A percentile compares a stretch with the other conserved stretches of the same genome.
Evolutionary conservation across 2,888 invertebrate genomes (phyloP).

Genomic region (Zhengitettix transpicula): DNA sequence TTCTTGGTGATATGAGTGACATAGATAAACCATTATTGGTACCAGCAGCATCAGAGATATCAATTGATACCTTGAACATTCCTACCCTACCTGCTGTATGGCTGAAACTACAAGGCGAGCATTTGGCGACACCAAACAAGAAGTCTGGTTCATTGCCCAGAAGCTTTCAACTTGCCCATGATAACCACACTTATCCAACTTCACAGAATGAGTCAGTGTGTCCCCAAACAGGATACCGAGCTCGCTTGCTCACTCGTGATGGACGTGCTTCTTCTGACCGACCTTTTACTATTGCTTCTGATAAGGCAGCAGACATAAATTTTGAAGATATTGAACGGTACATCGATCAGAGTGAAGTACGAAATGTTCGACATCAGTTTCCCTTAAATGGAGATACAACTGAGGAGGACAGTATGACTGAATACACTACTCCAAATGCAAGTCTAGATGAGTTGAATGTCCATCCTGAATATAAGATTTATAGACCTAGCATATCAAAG

Average conservation of each 20-base stretch:
- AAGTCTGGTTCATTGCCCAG: conserved; percentile 65
- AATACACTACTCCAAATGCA: conserved; percentile 25
- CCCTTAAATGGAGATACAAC: conserved; percentile 18
- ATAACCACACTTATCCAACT: conserved; percentile 19
- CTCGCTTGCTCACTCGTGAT: conserved; percentile 19
- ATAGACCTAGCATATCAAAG: conserved; percentile 17
- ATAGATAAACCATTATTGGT: not conserved
- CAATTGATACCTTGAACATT: conserved; percentile 2
- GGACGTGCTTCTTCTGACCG: conserved; percentile 38
- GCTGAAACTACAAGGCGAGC: conserved; percentile 52
- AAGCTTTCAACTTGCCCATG: conserved; percentile 52
- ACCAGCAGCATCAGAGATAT: not conserved
- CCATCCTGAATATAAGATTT: conserved; percentile 66
- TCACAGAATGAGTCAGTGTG: not conserved
- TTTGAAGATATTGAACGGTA: conserved; percentile 47
- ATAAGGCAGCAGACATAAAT: conserved; percentile 47
- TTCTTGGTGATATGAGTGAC: not conserved
- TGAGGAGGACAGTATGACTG: conserved; percentile 23
- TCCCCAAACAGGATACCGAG: not conserved
- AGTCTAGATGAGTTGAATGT: conserved; percentile 34
- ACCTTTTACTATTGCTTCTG: conserved; percentile 54
- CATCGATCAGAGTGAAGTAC: conserved; percentile 14
- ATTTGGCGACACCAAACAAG: conserved; percentile 43
- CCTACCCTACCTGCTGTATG: conserved; percentile 53
- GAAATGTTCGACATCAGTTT: conserved; percentile 7